Base-by-base conservation (phyloP, 2,797 vertebrate genomes). In the Bradypodion ventrale region DNA sequence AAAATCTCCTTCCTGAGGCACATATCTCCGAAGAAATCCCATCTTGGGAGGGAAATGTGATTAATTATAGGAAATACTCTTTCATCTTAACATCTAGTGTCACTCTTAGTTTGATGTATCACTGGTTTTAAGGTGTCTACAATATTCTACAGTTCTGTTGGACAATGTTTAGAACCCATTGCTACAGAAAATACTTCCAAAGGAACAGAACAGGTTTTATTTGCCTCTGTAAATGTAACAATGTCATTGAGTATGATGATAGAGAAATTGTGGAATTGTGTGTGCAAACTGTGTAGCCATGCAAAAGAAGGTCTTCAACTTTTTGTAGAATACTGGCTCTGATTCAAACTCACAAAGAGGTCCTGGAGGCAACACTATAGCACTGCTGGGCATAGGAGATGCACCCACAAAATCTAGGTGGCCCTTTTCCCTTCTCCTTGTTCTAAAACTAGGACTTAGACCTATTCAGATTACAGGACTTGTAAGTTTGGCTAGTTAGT, bases 391-490 rank as follows among this genome's bases (percentile, higher is more conserved):
- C 29, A 32, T 10, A 8, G 9, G 40, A 44, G 65, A 66, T 16
- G 2, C 2, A 74, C 23, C n/a, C 15, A 19, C 21, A 35, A n/a
- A 82, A 62, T 23, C 16, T 37, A 19, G 49, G 15, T 23, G 4
- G 32, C 52, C 32, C 0, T 1, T 7, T 35, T 46, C 25, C 32
- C 2, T 52, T 4, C 52, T 69, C 6, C 46, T 4, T 46, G 16
- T 52, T 68, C 46, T 21, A 68, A 6, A 75, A 75, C 32, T 29
- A 49, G 75, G 56, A 37, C n/a, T 2, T 32, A 13, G 27, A 5
- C 5, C 56, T 63, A 27, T 86, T 49, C 82, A 82, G 1, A 60
- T 85, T 40, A n/a, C 82, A 83, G 4, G 19, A 56, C 52, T 56
- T 56, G 2, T 56, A 56, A 27, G 29, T 15, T 59, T 78, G 82